Evolutionary conservation across 2,113 vertebrate genomes (phyloP), one percentile per base, ranked within the genome.

Genomic region (Ammodytes marinus): DNA sequence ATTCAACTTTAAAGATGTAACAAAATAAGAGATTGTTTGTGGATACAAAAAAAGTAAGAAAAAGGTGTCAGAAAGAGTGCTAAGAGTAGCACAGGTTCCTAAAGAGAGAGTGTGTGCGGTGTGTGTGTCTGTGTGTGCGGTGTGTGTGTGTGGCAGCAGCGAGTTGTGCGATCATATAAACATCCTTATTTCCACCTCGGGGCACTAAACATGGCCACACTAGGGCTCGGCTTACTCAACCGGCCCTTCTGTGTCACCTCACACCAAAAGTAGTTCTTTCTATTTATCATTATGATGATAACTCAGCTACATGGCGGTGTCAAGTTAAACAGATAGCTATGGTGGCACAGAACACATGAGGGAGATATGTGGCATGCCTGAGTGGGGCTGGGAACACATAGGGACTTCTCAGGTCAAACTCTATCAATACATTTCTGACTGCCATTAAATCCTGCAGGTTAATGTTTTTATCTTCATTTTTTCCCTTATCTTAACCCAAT

Each of bases 311-410:
- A 79, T 82, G 49, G 12, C 8, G 27, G 63, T 35, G 69, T 66
- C 35, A 19, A 59, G 49, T 73, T 27, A 76, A 69, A 58, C 66
- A 73, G 57, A 64, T 55, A 72, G 58, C 53, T 79, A 19, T 47
- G 2, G 63, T 47, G 83, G 69, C 15, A 63, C 72, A 79, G 27
- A 86, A 86, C 88, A 71, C 8, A 70, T 0, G 42, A 75, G 87
- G 77, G 82, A 84, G 83, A 86, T 85, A 86, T 27, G 50, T 57
- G 68, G 79, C 88, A 84, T 90, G 89, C 87, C 86, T 87, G 82
- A 80, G 79, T 10, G 49, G 87, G 89, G 88, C 85, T 77, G 76
- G 82, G 80, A 90, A 76, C 27, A 14, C 27, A 27, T 27, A 27
- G 27, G 27, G 27, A 27, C 27, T 27, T 27, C 27, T 27, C 27